A percentile compares a stretch with the other conserved stretches of the same genome.
Evolutionary conservation across 2,888 invertebrate genomes (phyloP).

Genomic region (Lingula anatina): DNA sequence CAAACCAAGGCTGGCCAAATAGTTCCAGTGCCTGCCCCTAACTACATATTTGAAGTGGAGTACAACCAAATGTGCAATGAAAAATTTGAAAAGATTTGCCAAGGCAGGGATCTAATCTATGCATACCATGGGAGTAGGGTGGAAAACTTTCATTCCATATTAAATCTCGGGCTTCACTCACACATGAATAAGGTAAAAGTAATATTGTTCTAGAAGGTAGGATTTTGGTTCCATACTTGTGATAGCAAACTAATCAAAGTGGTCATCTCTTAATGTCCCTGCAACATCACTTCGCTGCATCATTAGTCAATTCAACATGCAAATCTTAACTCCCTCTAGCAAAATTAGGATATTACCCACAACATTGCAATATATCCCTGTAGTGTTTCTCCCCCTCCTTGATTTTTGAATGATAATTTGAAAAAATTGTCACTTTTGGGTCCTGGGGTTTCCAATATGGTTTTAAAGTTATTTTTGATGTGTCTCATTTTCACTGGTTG

Average conservation of each 20-base stretch:
- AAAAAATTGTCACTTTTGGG: background rate
- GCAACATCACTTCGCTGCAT: too few relatives aligned
- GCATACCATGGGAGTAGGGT: conserved; percentile 78
- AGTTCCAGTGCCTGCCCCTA: conserved; percentile 27
- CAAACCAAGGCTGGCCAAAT: conserved; percentile 34
- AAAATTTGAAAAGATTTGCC: conserved; percentile 25
- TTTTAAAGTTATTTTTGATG: too few relatives aligned
- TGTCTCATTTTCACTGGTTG: too few relatives aligned
- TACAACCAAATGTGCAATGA: conserved; percentile 20
- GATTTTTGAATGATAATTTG: too few relatives aligned
- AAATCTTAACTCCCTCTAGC: background rate
- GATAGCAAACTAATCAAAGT: too few relatives aligned
- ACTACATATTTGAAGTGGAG: conserved; percentile 35
- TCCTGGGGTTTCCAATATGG: too few relatives aligned
- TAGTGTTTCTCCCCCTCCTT: too few relatives aligned
- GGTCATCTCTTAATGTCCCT: too few relatives aligned
- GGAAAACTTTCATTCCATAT: conserved; percentile 76
- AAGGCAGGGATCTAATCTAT: conserved; percentile 57
- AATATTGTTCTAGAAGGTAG: background rate
- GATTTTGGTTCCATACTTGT: background rate
- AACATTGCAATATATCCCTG: too few relatives aligned
- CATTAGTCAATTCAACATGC: too few relatives aligned
- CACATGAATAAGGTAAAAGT: conserved; percentile 66
- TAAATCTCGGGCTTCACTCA: conserved; percentile 72
- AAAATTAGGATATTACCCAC: too few relatives aligned